phyloP scores from a whole-genome alignment of 2,113 vertebrate genomes.

The Myocastor coypus region DNA sequence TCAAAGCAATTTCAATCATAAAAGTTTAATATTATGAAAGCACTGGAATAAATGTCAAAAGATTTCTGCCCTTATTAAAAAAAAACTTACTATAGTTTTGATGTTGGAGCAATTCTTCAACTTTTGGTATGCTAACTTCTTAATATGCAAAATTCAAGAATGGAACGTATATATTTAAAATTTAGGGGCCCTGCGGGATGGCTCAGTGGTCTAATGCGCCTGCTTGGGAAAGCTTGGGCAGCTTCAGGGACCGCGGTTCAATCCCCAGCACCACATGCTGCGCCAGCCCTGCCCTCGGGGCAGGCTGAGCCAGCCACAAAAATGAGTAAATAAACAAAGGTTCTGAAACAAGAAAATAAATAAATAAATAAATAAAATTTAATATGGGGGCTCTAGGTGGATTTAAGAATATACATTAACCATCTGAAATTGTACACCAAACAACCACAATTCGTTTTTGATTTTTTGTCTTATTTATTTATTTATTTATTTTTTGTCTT shows the following conservation, averaged over 20 bases:
- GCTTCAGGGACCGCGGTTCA: no score
- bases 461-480: no score
- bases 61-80: neutral
- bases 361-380: no score
- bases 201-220: no score
- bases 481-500: no score
- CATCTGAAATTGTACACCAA: slow-evolving; percentile 42
- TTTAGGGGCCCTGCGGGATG: no score
- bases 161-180: neutral
- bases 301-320: no score
- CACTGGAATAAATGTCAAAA: neutral
- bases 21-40: neutral
- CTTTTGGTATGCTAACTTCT: neutral
- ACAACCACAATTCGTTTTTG: neutral
- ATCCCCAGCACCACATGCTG: no score
- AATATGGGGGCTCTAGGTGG: neutral
- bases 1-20: neutral
- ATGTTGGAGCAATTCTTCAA: neutral
- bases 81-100: slow-evolving; percentile 39
- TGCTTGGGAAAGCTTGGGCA: no score
- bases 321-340: no score
- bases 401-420: slow-evolving; percentile 19
- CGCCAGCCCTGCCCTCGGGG: no score
- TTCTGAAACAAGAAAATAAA: no score
- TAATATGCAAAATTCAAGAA: slow-evolving; percentile 65